These are phyloP conservation scores for Aviceda subcristata DNA, from an alignment of 2,113 vertebrate genomes.

Conservation along the genomic window DNA sequence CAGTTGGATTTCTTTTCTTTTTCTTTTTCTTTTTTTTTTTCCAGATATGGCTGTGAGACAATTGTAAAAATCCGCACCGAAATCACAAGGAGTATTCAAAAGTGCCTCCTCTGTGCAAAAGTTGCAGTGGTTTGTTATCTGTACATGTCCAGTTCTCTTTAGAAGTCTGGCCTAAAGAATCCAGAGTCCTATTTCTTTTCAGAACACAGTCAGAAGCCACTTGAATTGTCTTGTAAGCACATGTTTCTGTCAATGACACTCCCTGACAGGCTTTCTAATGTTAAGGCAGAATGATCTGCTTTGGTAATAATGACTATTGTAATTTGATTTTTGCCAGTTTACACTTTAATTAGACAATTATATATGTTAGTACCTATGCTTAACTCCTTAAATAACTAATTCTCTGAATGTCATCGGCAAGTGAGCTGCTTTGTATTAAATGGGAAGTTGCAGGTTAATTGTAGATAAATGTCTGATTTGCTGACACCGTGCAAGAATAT, in stretches of 20 bases:
- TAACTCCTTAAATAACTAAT: neutral
- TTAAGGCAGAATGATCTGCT: neutral
- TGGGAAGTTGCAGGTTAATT: neutral
- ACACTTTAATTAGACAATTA: neutral
- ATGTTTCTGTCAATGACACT: neutral
- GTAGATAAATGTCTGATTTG: neutral
- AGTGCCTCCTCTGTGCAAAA: neutral
- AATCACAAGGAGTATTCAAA: neutral
- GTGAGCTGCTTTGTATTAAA: neutral
- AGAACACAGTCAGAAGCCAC: neutral
- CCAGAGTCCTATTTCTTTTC: neutral
- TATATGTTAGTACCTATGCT: neutral
- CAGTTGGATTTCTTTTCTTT: neutral
- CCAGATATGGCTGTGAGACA: neutral
- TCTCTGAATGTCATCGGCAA: neutral
- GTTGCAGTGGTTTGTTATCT: neutral
- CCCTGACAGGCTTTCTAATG: neutral
- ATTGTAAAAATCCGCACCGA: neutral
- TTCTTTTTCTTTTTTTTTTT: no score
- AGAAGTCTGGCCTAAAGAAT: neutral
- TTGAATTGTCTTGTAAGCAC: neutral
- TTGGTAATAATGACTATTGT: neutral
- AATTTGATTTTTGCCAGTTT: neutral
- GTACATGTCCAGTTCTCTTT: neutral
- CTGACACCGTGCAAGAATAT: neutral